Evolutionary conservation across 2,888 invertebrate species (phyloP).

Genomic region (Neoitamus cyanurus): DNA sequence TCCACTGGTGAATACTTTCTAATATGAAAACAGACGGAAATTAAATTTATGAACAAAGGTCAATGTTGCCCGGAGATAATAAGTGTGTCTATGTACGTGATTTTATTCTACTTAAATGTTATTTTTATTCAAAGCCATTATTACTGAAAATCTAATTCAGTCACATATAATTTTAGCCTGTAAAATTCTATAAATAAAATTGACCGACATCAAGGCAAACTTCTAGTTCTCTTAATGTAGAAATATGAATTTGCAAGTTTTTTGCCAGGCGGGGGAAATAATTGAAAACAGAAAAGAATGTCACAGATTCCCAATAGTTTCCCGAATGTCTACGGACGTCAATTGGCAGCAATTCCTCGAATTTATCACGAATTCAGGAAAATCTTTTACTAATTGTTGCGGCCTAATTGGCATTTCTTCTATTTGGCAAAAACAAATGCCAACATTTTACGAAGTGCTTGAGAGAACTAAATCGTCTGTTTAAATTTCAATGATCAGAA

Average conservation of each 20-base stretch:
- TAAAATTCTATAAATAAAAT: not conserved
- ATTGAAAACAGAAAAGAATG: not conserved
- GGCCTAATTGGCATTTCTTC: constrained; percentile 17
- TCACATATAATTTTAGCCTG: constrained; percentile 20
- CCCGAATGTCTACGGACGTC: constrained; percentile 13
- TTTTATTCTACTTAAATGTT: constrained; percentile 8
- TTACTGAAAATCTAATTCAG: constrained; percentile 18
- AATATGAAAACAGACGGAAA: not conserved
- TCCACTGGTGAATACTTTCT: not conserved
- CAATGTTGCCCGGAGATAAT: constrained; percentile 15
- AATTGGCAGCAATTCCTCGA: constrained; percentile 5
- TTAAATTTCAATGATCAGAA: not conserved
- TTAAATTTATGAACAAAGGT: constrained; percentile 15
- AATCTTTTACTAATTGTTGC: constrained; percentile 13
- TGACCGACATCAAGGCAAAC: constrained; percentile 39
- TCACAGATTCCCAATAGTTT: not conserved
- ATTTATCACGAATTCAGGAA: not conserved
- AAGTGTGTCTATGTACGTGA: not conserved
- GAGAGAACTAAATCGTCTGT: not conserved
- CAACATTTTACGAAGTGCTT: not conserved
- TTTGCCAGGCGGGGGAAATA: not conserved
- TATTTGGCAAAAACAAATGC: not conserved
- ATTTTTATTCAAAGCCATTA: constrained; percentile 22
- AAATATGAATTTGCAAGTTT: not conserved
- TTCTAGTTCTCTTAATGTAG: not conserved